phyloP scores from a whole-genome alignment of 2,797 vertebrate genomes.

The Bovichtus variegatus region DNA sequence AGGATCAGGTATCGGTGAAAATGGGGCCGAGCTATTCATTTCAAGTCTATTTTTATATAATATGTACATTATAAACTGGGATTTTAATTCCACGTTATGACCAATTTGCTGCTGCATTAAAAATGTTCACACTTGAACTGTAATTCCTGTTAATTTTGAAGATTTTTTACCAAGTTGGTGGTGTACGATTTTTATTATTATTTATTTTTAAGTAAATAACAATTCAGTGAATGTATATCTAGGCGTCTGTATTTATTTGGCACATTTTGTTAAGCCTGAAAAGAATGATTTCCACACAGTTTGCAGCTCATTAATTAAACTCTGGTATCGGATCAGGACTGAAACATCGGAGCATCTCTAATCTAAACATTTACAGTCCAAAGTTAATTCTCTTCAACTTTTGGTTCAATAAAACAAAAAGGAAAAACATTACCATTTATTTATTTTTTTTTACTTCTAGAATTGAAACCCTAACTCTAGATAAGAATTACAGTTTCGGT shows the following conservation, averaged over 20 bases:
- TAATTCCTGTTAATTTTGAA: not conserved
- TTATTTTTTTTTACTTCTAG: not conserved
- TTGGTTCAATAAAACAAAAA: not conserved
- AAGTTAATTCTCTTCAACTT: not conserved
- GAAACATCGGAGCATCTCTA: too few relatives aligned
- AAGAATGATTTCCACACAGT: too few relatives aligned
- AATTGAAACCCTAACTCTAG: not conserved
- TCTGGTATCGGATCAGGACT: too few relatives aligned
- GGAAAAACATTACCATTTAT: not conserved
- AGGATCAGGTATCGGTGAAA: too few relatives aligned
- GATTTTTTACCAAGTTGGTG: accelerated
- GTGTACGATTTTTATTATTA: too few relatives aligned
- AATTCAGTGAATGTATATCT: too few relatives aligned
- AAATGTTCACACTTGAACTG: not conserved
- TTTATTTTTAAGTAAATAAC: too few relatives aligned
- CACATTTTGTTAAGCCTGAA: too few relatives aligned
- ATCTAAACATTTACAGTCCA: not conserved
- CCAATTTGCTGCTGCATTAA: too few relatives aligned
- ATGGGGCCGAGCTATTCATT: not conserved
- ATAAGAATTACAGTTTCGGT: not conserved
- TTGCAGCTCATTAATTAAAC: too few relatives aligned
- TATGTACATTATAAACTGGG: not conserved
- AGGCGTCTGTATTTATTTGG: too few relatives aligned
- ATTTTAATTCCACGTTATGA: too few relatives aligned
- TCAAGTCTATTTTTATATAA: not conserved